A percentile compares a stretch with the other conserved stretches of the same genome.
These are phyloP conservation scores for Agapostemon virescens DNA, from an alignment of 2,888 invertebrate genomes.

Conservation along the genomic window DNA sequence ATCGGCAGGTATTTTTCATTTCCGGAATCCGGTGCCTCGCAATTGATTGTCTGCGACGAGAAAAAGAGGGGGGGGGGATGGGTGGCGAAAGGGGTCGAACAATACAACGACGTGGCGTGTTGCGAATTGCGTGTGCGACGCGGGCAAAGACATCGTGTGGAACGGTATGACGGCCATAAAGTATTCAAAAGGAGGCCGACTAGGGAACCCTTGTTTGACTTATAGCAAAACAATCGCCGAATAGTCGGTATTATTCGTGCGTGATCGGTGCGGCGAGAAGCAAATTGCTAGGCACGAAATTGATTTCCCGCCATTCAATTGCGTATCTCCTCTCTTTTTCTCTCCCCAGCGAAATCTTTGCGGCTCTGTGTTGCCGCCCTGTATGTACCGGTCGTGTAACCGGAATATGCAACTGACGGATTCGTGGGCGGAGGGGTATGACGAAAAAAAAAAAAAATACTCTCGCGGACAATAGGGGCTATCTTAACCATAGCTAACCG, in stretches of 20 bases:
- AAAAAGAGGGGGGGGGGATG: neutral
- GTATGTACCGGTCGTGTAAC: conserved; percentile 21
- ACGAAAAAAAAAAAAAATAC: conserved; percentile 10
- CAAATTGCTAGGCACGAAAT: conserved; percentile 58
- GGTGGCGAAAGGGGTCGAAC: neutral
- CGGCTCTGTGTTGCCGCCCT: neutral
- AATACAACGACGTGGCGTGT: neutral
- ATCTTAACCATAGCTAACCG: conserved; percentile 39
- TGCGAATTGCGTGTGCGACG: conserved; percentile 5
- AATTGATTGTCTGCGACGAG: conserved; percentile 9
- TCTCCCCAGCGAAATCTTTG: conserved; percentile 19
- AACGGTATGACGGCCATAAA: conserved; percentile 15
- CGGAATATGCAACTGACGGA: conserved; percentile 44
- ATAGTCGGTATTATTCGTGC: conserved; percentile 48
- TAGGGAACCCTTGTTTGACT: conserved; percentile 46
- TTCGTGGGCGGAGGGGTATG: neutral
- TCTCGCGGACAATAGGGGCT: conserved; percentile 34
- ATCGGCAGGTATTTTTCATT: neutral
- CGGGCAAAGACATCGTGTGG: conserved; percentile 5
- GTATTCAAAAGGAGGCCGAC: conserved; percentile 40
- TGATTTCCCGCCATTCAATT: conserved; percentile 57
- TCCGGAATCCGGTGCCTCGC: neutral
- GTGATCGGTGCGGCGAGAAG: conserved; percentile 53
- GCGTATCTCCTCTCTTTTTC: conserved; percentile 5
- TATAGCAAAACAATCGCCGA: conserved; percentile 51